phyloP scores from a whole-genome alignment of 2,113 vertebrate species.

The Rhinolophus sinicus region DNA sequence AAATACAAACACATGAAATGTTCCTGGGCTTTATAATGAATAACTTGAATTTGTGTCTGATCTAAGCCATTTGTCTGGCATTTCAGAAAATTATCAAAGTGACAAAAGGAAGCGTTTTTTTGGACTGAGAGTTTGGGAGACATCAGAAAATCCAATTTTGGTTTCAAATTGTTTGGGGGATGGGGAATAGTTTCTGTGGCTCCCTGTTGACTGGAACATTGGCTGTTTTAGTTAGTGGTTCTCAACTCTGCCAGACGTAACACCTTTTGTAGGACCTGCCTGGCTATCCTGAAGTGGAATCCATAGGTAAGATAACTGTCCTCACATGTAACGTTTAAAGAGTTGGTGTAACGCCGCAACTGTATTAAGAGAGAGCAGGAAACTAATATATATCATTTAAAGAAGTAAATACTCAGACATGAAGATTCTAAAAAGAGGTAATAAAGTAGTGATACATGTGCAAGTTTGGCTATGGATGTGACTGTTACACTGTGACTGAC shows the following conservation, averaged over 20 bases:
- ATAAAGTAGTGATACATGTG: not conserved
- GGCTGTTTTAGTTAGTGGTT: constrained; percentile 14
- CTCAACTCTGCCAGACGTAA: not conserved
- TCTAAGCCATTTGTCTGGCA: not conserved
- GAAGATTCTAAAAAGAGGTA: not conserved
- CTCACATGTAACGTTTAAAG: constrained; percentile 27
- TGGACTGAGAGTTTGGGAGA: constrained; percentile 33
- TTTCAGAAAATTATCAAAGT: constrained; percentile 32
- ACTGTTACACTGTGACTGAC: not conserved
- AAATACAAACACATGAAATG: not conserved
- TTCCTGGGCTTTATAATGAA: constrained; percentile 5
- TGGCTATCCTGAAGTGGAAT: constrained; percentile 35
- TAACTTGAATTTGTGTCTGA: not conserved
- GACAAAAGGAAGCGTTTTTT: constrained; percentile 14
- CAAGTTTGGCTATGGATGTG: constrained; percentile 29
- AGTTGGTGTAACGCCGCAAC: not conserved
- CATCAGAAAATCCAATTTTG: constrained; percentile 41
- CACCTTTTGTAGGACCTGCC: not conserved
- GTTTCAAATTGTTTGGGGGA: not conserved
- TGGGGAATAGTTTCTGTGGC: not conserved
- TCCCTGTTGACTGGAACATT: not conserved
- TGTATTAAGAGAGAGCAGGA: not conserved
- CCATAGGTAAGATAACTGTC: constrained; percentile 1
- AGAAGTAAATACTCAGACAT: not conserved
- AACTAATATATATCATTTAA: not conserved